phyloP scores from a whole-genome alignment of 2,113 vertebrate species.

The Coptodon bakossiorum region DNA sequence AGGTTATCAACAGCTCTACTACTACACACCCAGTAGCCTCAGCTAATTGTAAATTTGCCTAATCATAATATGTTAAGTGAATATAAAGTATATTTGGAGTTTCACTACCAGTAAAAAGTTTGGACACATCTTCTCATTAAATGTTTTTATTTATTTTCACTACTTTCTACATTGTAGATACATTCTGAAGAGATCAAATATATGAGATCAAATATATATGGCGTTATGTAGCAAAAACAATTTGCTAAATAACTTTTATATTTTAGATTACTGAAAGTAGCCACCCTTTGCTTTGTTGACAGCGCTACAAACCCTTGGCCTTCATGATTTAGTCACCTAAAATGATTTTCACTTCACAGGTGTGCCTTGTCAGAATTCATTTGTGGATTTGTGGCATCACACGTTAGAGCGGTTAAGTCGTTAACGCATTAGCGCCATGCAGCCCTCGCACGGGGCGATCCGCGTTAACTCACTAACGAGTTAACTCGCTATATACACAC shows the following conservation, averaged over 20 bases:
- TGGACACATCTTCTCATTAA: background rate
- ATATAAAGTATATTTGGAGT: background rate
- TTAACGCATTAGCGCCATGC: background rate
- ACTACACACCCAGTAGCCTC: background rate
- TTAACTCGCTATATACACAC: background rate
- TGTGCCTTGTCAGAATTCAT: background rate
- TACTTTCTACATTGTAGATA: background rate
- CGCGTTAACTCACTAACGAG: rapidly evolving
- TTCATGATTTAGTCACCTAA: background rate
- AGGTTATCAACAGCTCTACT: background rate
- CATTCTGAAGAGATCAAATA: background rate
- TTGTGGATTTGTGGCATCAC: background rate
- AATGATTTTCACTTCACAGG: background rate
- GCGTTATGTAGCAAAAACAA: rapidly evolving
- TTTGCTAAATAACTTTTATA: background rate
- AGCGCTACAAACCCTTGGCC: background rate
- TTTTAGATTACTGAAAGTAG: background rate
- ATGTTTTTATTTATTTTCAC: background rate
- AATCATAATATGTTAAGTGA: background rate
- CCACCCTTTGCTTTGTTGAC: background rate
- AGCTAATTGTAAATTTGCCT: background rate
- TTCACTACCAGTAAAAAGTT: background rate
- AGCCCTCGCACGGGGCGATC: background rate
- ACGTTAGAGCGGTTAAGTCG: background rate
- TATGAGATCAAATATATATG: background rate